A percentile compares a stretch with the other conserved stretches of the same genome.
Conservation (phyloP, 1,140 invertebrate genomes). For the Leptinotarsa lineolata region DNA sequence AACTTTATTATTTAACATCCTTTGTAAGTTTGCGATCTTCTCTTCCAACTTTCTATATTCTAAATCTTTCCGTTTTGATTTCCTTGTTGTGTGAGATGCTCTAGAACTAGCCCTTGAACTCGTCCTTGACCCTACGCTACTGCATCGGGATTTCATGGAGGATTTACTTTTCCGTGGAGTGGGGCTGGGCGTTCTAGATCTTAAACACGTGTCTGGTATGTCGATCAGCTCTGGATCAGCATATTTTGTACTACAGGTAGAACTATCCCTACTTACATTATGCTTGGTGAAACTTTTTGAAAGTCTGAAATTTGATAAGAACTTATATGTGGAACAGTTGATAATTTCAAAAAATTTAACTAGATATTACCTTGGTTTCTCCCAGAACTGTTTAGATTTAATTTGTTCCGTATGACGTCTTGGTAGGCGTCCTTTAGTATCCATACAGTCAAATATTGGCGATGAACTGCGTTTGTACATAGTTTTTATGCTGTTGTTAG, state of each 20-base stretch:
- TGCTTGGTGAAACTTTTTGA: slow-evolving; percentile 30
- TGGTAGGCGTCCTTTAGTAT: not conserved
- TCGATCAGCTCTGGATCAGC: slow-evolving; percentile 30
- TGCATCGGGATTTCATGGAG: slow-evolving; percentile 4
- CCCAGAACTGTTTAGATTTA: slow-evolving; percentile 7
- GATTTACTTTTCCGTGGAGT: slow-evolving; percentile 16
- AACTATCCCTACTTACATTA: slow-evolving; percentile 37
- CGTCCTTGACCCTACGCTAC: slow-evolving; percentile 28
- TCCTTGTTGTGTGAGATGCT: not conserved
- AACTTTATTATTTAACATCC: slow-evolving; percentile 33
- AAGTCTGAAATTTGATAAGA: slow-evolving; percentile 8
- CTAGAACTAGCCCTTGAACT: slow-evolving; percentile 33
- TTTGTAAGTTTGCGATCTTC: slow-evolving; percentile 38
- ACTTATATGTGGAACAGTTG: too few relatives aligned
- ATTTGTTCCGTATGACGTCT: not conserved
- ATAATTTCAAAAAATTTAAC: not conserved
- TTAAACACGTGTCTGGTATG: not conserved
- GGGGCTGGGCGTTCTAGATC: slow-evolving; percentile 8
- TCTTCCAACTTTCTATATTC: slow-evolving; percentile 39
- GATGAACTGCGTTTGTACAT: slow-evolving; percentile 28
- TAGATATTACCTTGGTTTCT: not conserved
- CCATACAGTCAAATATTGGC: slow-evolving; percentile 18
- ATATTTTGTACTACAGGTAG: slow-evolving; percentile 37
- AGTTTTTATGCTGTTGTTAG: slow-evolving; percentile 26
- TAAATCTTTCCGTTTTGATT: slow-evolving; percentile 19